These are phyloP conservation scores for Laticauda laticaudata DNA, from an alignment of 2,113 vertebrate genomes.

Conservation along the genomic window DNA sequence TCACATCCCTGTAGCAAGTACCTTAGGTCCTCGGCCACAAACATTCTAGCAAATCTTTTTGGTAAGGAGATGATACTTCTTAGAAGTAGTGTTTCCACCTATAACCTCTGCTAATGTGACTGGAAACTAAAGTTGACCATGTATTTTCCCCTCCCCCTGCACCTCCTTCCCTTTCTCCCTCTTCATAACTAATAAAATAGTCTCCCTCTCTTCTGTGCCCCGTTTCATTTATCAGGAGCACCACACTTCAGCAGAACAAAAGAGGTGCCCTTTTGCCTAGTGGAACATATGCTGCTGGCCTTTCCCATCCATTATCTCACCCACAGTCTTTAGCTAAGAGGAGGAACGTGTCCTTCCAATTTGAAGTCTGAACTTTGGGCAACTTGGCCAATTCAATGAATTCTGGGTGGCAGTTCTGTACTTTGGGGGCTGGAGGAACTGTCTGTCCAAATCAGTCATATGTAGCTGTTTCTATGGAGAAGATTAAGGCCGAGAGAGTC, in stretches of 20 bases:
- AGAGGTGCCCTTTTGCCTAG: neutral
- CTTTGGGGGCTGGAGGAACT: neutral
- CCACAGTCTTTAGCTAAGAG: neutral
- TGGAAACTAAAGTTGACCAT: conserved; percentile 34
- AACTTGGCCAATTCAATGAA: neutral
- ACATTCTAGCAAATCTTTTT: conserved; percentile 74
- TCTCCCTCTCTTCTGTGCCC: neutral
- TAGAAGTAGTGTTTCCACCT: conserved; percentile 65
- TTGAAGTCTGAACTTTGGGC: neutral
- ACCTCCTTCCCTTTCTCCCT: neutral
- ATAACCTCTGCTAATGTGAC: conserved; percentile 54
- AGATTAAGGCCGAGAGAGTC: neutral
- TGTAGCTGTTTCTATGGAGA: neutral
- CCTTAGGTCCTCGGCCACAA: conserved; percentile 76
- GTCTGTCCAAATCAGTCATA: neutral
- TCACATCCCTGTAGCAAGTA: conserved; percentile 81
- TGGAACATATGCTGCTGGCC: neutral
- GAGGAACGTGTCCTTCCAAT: neutral
- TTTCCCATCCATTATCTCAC: neutral
- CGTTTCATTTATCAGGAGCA: conserved; percentile 34
- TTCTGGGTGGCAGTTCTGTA: neutral
- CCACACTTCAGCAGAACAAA: neutral
- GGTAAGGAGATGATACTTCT: conserved; percentile 72
- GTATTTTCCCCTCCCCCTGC: conserved; percentile 19
- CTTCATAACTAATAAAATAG: conserved; percentile 52